phyloP scores from a whole-genome alignment of 2,797 vertebrate species.

The Molossus alvarezi region DNA sequence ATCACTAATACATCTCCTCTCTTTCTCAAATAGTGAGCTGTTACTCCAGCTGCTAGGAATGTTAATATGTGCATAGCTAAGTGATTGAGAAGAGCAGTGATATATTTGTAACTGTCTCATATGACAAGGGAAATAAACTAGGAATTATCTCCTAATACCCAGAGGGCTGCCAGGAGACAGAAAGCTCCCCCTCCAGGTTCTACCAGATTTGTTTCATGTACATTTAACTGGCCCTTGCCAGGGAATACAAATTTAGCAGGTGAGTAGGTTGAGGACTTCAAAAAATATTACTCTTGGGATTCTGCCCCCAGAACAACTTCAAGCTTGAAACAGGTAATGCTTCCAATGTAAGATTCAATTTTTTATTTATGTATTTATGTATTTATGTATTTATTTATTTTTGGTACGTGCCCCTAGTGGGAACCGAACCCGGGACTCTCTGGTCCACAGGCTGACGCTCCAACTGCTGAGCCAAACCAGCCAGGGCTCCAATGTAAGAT shows the following conservation, averaged over 20 bases:
- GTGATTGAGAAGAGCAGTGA: slow-evolving; percentile 40
- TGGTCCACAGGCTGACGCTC: too few species aligned
- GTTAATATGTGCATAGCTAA: slow-evolving; percentile 15
- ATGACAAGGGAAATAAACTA: background rate
- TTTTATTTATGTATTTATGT: too few species aligned
- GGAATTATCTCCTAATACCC: background rate
- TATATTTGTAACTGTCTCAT: slow-evolving; percentile 6
- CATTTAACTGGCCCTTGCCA: background rate
- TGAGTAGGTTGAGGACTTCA: background rate
- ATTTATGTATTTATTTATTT: too few species aligned
- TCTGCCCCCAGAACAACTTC: background rate
- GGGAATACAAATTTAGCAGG: background rate
- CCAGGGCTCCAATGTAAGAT: background rate
- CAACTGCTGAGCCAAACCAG: too few species aligned
- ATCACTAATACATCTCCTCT: background rate
- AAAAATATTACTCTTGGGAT: background rate
- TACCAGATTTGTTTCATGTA: background rate
- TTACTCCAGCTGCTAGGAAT: slow-evolving; percentile 19
- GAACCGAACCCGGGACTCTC: too few species aligned
- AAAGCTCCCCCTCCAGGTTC: background rate
- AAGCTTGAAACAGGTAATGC: background rate
- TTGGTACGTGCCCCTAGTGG: too few species aligned
- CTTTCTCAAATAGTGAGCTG: slow-evolving; percentile 54
- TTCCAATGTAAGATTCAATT: background rate
- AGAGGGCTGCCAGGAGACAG: background rate